Conservation (phyloP, 1,140 invertebrate species). For the Sarcophaga peregrina region DNA sequence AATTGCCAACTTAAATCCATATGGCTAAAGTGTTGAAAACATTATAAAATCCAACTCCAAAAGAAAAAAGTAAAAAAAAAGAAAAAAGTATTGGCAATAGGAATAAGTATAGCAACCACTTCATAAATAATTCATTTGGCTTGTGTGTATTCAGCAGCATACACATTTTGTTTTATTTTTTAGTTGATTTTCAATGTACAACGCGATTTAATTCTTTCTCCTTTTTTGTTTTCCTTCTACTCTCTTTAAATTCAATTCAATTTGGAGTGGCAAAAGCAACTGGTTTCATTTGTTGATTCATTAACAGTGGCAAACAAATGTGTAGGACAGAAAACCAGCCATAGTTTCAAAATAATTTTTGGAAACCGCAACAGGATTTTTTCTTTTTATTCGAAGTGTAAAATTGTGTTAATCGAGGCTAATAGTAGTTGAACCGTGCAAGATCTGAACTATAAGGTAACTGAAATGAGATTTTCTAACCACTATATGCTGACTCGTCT, state of each 20-base stretch:
- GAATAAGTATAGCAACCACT: slow-evolving; percentile 58
- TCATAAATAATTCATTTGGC: slow-evolving; percentile 66
- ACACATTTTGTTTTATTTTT: slow-evolving; percentile 40
- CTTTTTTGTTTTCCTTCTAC: not conserved
- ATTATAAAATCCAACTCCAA: not conserved
- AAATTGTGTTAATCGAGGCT: no score
- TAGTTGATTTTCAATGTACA: not conserved
- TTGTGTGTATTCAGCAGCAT: slow-evolving; percentile 42
- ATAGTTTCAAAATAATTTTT: no score
- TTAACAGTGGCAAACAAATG: not conserved
- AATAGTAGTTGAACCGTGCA: no score
- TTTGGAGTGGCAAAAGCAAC: not conserved
- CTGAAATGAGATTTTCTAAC: no score
- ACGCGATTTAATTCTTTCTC: slow-evolving; percentile 42
- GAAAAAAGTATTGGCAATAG: no score
- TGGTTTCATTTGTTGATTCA: no score
- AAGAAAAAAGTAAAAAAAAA: not conserved
- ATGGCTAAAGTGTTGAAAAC: slow-evolving; percentile 21
- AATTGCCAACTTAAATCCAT: slow-evolving; percentile 27
- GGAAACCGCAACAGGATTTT: no score
- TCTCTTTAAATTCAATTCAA: not conserved
- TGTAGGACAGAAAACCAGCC: no score
- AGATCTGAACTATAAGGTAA: no score
- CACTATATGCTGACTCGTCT: no score
- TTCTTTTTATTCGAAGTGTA: no score